Base-by-base conservation (phyloP, 2,797 vertebrate species). In the Leptatherina wallacei region DNA sequence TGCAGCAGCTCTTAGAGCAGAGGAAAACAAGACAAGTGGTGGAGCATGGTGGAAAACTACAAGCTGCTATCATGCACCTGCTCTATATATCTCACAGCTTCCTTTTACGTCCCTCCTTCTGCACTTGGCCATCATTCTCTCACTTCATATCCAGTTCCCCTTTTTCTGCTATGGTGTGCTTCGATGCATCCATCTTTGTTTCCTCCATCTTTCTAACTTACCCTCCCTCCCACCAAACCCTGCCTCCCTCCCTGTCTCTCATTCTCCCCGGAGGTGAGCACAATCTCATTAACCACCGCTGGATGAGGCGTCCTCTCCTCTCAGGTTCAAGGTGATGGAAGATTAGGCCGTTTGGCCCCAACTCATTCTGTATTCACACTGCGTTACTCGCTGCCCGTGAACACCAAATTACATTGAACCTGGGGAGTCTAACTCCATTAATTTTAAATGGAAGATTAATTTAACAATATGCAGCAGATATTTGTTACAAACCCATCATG, bases 381-480 rank as follows among this genome's bases (percentile, higher is more conserved):
- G 94, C 94, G 95, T 95, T 89, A 75, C 94, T 95, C 92, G 94
- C 94, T 96, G 96, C 96, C 97, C 91, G 92, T 95, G 96, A 98
- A 98, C 96, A 96, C 91, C 96, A 98, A 99, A 98, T 99, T 98
- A 99, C 97, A 98, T 96, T 97, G 97, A 98, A 99, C 97, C 97
- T 95, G 95, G 97, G 97, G 96, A 99, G 96, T 98, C 96, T 95
- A 97, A 98, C 96, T 98, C 97, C 97, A 99, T 99, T 98, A 98
- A 98, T 98, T 98, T 98, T 97, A 98, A 98, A 99, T 97, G 97
- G 97, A 97, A 98, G 96, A 98, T 98, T 99, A 98, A 99, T 99
- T 99, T 99, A 98, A 99, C 97, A 99, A 99, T 99, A 99, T 98
- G 97, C 96, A 93, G 96, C 95, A 95, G 97, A 97, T 98, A 98